Conservation (phyloP, 2,888 invertebrate species). For the Iphiclides podalirius region DNA sequence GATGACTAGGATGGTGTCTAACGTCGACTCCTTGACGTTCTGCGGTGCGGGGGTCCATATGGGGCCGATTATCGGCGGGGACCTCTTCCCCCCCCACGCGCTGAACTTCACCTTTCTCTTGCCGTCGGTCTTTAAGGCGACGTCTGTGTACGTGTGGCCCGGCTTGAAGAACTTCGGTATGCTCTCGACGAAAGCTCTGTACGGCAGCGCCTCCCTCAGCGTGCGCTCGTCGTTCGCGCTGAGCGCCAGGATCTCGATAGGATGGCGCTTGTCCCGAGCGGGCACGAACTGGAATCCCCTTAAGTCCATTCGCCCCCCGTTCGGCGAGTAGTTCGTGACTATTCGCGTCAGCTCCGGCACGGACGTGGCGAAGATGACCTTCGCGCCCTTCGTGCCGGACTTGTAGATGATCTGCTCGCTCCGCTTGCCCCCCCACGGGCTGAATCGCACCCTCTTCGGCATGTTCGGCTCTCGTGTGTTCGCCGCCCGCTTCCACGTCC, state of each 20-base stretch:
- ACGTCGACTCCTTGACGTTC: conserved; percentile 50
- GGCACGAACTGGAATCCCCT: conserved; percentile 59
- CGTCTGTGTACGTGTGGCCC: conserved; percentile 63
- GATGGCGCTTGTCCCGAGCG: conserved; percentile 53
- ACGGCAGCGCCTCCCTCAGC: conserved; percentile 55
- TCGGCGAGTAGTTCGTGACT: conserved; percentile 55
- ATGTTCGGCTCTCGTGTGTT: conserved; percentile 63
- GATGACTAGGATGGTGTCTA: conserved; percentile 57
- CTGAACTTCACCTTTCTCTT: conserved; percentile 73
- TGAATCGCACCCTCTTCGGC: conserved; percentile 72
- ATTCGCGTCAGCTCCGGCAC: conserved; percentile 61
- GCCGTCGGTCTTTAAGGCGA: conserved; percentile 65
- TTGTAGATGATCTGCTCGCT: conserved; percentile 66
- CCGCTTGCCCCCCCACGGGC: conserved; percentile 72
- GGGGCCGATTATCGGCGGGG: conserved; percentile 71
- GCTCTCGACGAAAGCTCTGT: conserved; percentile 52
- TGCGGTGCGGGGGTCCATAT: conserved; percentile 64
- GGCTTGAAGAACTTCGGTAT: conserved; percentile 56
- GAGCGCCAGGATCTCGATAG: conserved; percentile 56
- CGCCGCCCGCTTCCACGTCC: conserved; percentile 63
- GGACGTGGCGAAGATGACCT: conserved; percentile 57
- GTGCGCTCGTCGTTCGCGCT: conserved; percentile 49
- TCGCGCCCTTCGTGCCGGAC: conserved; percentile 53
- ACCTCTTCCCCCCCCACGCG: conserved; percentile 71
- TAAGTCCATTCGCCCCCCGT: conserved; percentile 42